These are phyloP conservation scores for Laterallus jamaicensis DNA, from an alignment of 2,113 vertebrate genomes.

Conservation along the genomic window DNA sequence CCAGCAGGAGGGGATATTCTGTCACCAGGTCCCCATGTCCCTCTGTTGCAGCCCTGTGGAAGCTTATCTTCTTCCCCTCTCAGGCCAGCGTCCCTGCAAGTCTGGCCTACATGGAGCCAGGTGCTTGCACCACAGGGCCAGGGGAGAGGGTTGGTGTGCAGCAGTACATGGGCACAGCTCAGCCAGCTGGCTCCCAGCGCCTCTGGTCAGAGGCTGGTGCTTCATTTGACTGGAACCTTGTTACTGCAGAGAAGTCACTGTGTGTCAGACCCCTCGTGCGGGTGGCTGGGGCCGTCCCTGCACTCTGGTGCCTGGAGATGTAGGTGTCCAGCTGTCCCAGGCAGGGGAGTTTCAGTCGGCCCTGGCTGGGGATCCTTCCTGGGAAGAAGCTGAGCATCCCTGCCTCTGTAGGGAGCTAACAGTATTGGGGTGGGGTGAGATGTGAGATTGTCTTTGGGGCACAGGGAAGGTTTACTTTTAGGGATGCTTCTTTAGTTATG, in stretches of 20 bases:
- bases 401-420: neutral
- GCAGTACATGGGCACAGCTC: neutral
- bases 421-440: accelerated
- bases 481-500: neutral
- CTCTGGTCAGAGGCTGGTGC: neutral
- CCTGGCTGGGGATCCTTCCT: neutral
- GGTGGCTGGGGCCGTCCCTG: neutral
- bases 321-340: neutral
- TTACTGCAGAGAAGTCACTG: neutral
- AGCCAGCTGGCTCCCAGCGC: neutral
- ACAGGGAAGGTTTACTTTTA: neutral
- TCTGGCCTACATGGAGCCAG: neutral
- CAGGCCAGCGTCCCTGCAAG: accelerated
- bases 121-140: accelerated
- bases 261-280: accelerated
- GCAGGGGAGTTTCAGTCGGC: accelerated
- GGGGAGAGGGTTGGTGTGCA: neutral
- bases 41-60: neutral
- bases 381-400: neutral
- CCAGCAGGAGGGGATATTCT: neutral
- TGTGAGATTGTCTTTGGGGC: neutral
- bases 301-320: neutral
- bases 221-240: neutral
- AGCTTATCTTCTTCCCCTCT: neutral
- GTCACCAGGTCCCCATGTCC: neutral